Percentiles rank a stretch among this genome's conserved stretches.
phyloP scores from a whole-genome alignment of 2,888 invertebrate genomes.

The Notocelia uddmanniana region DNA sequence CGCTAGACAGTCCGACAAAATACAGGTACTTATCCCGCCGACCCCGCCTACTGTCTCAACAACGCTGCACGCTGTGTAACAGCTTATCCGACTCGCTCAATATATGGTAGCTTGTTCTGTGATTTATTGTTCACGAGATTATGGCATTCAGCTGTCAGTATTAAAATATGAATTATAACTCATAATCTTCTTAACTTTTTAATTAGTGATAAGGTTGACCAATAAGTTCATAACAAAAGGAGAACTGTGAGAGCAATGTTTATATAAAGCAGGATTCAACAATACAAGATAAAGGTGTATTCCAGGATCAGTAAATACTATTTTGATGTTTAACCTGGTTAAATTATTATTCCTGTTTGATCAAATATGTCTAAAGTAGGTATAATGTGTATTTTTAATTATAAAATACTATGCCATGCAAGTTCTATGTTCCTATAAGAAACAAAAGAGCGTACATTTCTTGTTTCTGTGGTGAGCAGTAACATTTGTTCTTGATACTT shows the following conservation, averaged over 20 bases:
- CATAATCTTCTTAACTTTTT: conserved; percentile 4
- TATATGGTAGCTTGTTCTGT: conserved; percentile 48
- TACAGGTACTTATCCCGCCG: not conserved
- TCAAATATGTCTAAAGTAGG: too few relatives aligned
- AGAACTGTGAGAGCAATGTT: not conserved
- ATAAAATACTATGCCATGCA: too few relatives aligned
- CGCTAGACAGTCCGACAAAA: too few relatives aligned
- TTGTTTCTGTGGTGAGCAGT: too few relatives aligned
- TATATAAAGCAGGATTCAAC: not conserved
- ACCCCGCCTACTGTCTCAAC: conserved; percentile 12
- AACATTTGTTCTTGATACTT: too few relatives aligned
- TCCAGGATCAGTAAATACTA: too few relatives aligned
- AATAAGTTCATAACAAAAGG: not conserved
- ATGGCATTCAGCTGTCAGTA: conserved; percentile 7
- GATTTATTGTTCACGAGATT: conserved; percentile 48
- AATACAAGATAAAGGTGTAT: too few relatives aligned
- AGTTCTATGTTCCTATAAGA: too few relatives aligned
- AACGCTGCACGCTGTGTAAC: not conserved
- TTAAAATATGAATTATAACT: conserved; percentile 17
- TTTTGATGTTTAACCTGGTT: too few relatives aligned
- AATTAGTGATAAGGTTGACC: not conserved
- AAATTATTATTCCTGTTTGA: too few relatives aligned
- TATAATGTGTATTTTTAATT: too few relatives aligned
- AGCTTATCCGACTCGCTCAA: conserved; percentile 48
- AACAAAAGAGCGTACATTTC: too few relatives aligned